Base-by-base conservation (phyloP, 2,113 vertebrate genomes). In the Scopus umbretta region DNA sequence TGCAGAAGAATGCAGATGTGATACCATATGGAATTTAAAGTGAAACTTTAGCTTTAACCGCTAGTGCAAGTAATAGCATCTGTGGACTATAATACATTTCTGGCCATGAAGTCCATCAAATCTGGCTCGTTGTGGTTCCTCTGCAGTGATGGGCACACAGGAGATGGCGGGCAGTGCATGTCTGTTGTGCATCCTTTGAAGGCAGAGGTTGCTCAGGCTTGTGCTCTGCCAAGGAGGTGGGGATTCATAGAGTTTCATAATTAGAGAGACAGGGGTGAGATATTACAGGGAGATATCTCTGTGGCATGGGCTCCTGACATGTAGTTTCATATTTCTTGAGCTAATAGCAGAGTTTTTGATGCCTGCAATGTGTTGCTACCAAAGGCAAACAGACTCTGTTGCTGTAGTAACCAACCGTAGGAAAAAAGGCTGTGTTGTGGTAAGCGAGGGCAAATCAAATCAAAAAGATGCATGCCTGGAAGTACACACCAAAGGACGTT, bases 401-500 rank as follows among this genome's bases (percentile, higher is more conserved):
- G 90, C 91, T 96, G 80, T 89, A 95, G 91, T 95, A 96, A 97
- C 90, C 72, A 78, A 66, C 80, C 32, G 61, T n/a, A 71, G 68
- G 79, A 90, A 50, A 47, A 53, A 74, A 50, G 71, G 56, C 67
- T 88, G 53, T 85, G 58, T 74, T 88, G 53, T 94, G 79, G 91
- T 91, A 88, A 80, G 43, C 1, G 49, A 58, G 95, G 94, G 85
- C 65, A 95, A 59, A 95, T 72, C 34, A 40, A 96, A 95, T 59
- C 15, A 42, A 42, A 86, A 47, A 50, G 61, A 30, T 52, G 34
- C 62, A 32, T 18, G 40, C 10, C 4, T 66, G 40, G 15, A 66
- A 45, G 36, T 42, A 19, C 5, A 1, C 80, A 43, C 72, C 6
- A 4, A 78, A 85, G 38, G 55, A 27, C 50, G 53, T 75, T 86